These are phyloP conservation scores for Erynnis tages DNA, from an alignment of 2,888 invertebrate species.

Conservation along the genomic window DNA sequence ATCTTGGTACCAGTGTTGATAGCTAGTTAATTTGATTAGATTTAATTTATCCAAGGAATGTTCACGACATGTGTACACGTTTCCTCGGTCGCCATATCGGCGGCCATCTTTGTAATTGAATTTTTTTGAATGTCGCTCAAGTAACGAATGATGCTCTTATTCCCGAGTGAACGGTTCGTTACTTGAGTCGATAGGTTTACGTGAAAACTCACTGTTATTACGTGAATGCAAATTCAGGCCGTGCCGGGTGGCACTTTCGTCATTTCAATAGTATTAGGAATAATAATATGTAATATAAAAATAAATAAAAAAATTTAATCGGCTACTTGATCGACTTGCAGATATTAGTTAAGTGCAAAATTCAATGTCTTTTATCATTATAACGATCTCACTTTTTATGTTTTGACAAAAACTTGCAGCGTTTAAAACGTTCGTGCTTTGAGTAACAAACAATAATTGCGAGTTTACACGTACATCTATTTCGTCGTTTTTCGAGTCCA, in stretches of 20 bases:
- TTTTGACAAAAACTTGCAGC: too few relatives aligned
- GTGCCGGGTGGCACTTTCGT: too few relatives aligned
- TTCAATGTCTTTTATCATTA: background rate
- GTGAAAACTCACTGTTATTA: conserved; percentile 21
- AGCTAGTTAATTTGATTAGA: conserved; percentile 45
- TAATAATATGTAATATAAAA: too few relatives aligned
- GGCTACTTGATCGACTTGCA: too few relatives aligned
- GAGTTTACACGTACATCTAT: conserved; percentile 23
- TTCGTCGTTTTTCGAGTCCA: conserved; percentile 15
- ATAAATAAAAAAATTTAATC: too few relatives aligned
- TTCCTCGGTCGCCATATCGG: conserved; percentile 44
- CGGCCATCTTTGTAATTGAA: conserved; percentile 41
- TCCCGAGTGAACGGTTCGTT: conserved; percentile 16
- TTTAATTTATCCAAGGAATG: conserved; percentile 65
- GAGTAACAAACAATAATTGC: conserved; percentile 10
- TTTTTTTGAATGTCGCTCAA: conserved; percentile 19
- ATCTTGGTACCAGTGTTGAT: conserved; percentile 47
- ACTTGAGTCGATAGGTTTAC: conserved; percentile 22
- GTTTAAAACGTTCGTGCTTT: too few relatives aligned
- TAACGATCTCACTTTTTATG: too few relatives aligned
- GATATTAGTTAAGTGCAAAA: too few relatives aligned
- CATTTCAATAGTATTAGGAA: too few relatives aligned
- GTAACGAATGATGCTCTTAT: conserved; percentile 21
- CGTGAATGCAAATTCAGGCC: too few relatives aligned
- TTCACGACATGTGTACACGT: conserved; percentile 65